A percentile compares a stretch with the other conserved stretches of the same genome.
Conservation (phyloP, 2,888 invertebrate species). For the Clostera curtula region DNA sequence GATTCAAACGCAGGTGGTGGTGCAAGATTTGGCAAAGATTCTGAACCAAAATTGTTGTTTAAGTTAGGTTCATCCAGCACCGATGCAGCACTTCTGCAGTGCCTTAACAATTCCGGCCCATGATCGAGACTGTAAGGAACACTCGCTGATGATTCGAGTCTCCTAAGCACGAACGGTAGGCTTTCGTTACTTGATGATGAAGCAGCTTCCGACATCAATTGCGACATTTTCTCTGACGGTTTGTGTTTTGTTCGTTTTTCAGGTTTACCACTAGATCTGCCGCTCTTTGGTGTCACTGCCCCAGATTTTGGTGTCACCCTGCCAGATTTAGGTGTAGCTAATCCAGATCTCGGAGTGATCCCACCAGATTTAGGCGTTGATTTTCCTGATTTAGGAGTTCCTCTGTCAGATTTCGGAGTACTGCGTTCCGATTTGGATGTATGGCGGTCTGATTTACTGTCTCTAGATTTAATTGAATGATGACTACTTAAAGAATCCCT, state of each 20-base stretch:
- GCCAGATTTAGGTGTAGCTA: conserved; percentile 63
- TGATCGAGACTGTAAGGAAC: conserved; percentile 78
- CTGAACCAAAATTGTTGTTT: conserved; percentile 74
- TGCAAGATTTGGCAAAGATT: conserved; percentile 82
- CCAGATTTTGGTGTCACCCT: conserved; percentile 62
- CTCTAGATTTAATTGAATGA: conserved; percentile 66
- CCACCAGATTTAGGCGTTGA: conserved; percentile 61
- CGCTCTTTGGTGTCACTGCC: conserved; percentile 73
- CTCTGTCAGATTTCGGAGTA: conserved; percentile 65
- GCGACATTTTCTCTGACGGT: conserved; percentile 70
- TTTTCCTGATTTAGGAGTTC: conserved; percentile 57
- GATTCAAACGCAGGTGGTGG: conserved; percentile 77
- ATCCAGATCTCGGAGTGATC: conserved; percentile 59
- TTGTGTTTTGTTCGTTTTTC: conserved; percentile 64
- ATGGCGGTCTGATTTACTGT: conserved; percentile 65
- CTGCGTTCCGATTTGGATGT: conserved; percentile 66
- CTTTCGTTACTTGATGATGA: conserved; percentile 77
- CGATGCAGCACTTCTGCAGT: conserved; percentile 74
- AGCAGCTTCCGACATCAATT: conserved; percentile 72
- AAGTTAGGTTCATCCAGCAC: conserved; percentile 73
- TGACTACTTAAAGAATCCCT: conserved; percentile 69
- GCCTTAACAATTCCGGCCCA: conserved; percentile 64
- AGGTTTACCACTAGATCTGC: conserved; percentile 68
- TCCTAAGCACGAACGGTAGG: conserved; percentile 62
- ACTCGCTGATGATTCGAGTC: conserved; percentile 76